A percentile compares a stretch with the other conserved stretches of the same genome.
phyloP scores from a whole-genome alignment of 2,113 vertebrate genomes.

The Chiloscyllium plagiosum region DNA sequence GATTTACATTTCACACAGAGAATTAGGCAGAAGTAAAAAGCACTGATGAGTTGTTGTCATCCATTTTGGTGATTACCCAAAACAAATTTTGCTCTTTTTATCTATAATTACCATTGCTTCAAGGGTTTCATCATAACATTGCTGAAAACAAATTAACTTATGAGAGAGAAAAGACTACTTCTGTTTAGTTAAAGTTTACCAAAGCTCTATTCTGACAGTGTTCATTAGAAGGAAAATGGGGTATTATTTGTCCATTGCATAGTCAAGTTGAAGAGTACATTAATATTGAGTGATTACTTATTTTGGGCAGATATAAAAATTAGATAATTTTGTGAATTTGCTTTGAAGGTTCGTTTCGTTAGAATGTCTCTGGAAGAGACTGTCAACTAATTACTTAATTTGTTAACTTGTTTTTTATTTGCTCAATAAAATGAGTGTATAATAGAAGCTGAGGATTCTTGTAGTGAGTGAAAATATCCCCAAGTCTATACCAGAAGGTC shows the following conservation, averaged over 20 bases:
- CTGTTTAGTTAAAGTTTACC: background rate
- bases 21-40: background rate
- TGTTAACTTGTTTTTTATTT: too few relatives aligned
- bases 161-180: background rate
- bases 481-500: too few relatives aligned
- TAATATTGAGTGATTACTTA: too few relatives aligned
- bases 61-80: background rate
- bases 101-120: background rate
- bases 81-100: background rate
- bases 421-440: too few relatives aligned
- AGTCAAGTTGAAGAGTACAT: background rate
- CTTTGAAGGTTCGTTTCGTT: too few relatives aligned
- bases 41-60: background rate
- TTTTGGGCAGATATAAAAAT: too few relatives aligned
- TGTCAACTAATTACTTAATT: too few relatives aligned
- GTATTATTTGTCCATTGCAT: background rate
- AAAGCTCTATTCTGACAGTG: background rate
- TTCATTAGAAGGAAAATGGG: background rate
- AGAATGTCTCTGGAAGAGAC: too few relatives aligned
- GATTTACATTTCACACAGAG: background rate
- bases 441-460: too few relatives aligned
- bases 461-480: too few relatives aligned
- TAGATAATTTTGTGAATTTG: too few relatives aligned
- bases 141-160: background rate
- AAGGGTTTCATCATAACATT: background rate